These are phyloP conservation scores for Campylomormyrus tamandua DNA, from an alignment of 2,113 vertebrate genomes.

Conservation along the genomic window DNA sequence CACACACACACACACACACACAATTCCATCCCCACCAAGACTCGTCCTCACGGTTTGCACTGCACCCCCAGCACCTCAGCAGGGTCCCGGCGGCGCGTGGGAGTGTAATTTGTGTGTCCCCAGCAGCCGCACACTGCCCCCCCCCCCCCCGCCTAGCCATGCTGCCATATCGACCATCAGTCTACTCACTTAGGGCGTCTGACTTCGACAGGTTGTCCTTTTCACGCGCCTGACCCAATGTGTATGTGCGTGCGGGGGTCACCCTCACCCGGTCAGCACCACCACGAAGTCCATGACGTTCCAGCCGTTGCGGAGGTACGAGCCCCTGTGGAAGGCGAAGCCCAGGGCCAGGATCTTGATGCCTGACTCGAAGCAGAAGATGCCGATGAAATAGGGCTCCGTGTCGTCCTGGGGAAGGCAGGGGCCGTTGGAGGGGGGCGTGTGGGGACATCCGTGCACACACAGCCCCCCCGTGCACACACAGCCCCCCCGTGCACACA, in stretches of 20 bases:
- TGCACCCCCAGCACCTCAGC: background rate
- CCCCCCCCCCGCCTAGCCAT: background rate
- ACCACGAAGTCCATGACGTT: slow-evolving; percentile 96
- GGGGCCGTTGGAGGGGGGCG: background rate
- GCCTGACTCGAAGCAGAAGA: slow-evolving; percentile 92
- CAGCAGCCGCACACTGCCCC: too few relatives aligned
- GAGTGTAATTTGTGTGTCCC: background rate
- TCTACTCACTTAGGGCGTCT: background rate
- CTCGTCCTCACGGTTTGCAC: too few relatives aligned
- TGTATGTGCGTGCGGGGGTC: background rate
- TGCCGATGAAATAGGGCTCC: slow-evolving; percentile 92
- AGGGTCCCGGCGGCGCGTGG: background rate
- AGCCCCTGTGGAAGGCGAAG: slow-evolving; percentile 89
- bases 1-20: background rate
- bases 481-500: background rate
- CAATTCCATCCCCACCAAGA: background rate
- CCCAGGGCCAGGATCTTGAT: slow-evolving; percentile 92
- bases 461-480: background rate
- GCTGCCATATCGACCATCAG: background rate
- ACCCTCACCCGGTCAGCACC: slow-evolving; percentile 82
- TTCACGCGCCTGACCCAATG: background rate
- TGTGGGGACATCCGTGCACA: background rate
- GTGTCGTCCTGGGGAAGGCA: slow-evolving; percentile 73
- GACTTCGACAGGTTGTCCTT: background rate
- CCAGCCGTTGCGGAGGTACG: slow-evolving; percentile 89